Evolutionary conservation across 2,888 invertebrate genomes (phyloP).

Genomic region (Tipula confusa): DNA sequence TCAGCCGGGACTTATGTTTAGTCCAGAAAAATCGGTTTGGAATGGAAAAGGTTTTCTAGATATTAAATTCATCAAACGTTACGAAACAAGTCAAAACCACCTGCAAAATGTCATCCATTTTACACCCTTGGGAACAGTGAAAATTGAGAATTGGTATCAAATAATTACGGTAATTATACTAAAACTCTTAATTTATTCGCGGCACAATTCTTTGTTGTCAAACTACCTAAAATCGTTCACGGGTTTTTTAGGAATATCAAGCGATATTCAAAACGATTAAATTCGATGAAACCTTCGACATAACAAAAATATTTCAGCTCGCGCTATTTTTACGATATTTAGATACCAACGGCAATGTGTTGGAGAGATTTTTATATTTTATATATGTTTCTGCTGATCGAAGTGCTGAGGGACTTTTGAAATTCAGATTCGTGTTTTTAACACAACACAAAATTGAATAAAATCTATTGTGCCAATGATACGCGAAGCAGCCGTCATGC

Average conservation of each 20-base stretch:
- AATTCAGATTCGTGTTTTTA: not conserved
- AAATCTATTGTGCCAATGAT: too few relatives aligned
- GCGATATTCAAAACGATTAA: not conserved
- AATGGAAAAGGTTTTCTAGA: not conserved
- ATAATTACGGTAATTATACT: too few relatives aligned
- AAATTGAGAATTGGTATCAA: not conserved
- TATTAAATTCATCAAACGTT: not conserved
- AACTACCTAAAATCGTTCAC: too few relatives aligned
- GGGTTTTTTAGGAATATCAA: not conserved
- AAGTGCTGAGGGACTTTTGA: not conserved
- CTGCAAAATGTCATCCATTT: too few relatives aligned
- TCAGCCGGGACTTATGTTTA: not conserved
- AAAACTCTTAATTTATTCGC: too few relatives aligned
- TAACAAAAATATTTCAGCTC: not conserved
- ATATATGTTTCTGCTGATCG: not conserved
- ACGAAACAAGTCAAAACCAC: not conserved
- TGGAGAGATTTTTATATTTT: not conserved
- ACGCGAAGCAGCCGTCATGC: too few relatives aligned
- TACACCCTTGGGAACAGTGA: not conserved
- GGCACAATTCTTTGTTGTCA: not conserved
- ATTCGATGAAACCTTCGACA: not conserved
- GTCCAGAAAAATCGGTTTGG: not conserved
- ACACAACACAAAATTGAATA: not conserved
- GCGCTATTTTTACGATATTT: not conserved
- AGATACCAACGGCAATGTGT: too few relatives aligned